phyloP scores from a whole-genome alignment of 2,888 invertebrate species.

The Cosmia trapezina region DNA sequence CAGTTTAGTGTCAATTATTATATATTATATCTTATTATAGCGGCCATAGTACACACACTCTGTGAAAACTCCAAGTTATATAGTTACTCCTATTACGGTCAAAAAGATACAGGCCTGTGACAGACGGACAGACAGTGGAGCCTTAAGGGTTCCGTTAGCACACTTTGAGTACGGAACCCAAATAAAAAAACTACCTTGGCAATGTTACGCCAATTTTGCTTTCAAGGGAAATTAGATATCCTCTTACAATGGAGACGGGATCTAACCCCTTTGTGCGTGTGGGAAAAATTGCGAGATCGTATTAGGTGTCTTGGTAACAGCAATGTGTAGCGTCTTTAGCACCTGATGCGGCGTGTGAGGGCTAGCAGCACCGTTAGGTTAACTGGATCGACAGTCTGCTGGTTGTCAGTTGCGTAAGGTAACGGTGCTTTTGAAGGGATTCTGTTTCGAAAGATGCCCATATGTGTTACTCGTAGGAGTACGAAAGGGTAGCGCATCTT shows the following conservation, averaged over 20 bases:
- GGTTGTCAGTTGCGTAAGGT: conserved; percentile 26
- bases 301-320: conserved; percentile 73
- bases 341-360: conserved; percentile 71
- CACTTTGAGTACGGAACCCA: not conserved
- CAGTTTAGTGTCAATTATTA: too few species aligned
- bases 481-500: not conserved
- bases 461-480: not conserved
- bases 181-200: conserved; percentile 75
- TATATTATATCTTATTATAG: too few species aligned
- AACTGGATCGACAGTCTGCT: conserved; percentile 42
- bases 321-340: conserved; percentile 63
- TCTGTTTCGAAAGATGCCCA: not conserved
- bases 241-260: conserved; percentile 83
- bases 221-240: conserved; percentile 90
- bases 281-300: conserved; percentile 82
- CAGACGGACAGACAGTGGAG: not conserved
- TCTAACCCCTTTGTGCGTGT: conserved; percentile 86
- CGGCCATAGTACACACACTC: too few species aligned
- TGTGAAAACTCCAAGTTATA: too few species aligned
- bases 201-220: conserved; percentile 90
- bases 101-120: not conserved
- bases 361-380: conserved; percentile 54
- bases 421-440: conserved; percentile 40
- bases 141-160: not conserved
- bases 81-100: too few species aligned